Evolutionary conservation across 1,140 invertebrate species (phyloP).

Genomic region (Ruditapes philippinarum): DNA sequence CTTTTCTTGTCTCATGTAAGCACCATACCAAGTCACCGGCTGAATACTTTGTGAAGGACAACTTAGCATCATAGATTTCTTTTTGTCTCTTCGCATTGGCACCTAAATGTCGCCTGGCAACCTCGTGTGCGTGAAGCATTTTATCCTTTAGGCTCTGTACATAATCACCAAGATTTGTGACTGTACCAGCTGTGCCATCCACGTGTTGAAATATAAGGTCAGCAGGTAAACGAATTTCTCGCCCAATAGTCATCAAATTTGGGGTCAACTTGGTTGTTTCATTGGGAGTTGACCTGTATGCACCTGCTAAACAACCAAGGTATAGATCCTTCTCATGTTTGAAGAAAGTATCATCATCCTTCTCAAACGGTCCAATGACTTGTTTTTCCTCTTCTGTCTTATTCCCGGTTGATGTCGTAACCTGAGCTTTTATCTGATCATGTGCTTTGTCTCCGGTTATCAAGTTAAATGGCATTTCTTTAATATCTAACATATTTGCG

Average conservation of each 20-base stretch:
- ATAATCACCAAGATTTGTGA: not conserved
- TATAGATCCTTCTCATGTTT: constrained; percentile 45
- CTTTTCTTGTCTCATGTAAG: not conserved
- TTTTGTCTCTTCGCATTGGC: not conserved
- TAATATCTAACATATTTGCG: no score
- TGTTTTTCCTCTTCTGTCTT: no score
- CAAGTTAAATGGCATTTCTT: no score
- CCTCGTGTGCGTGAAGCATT: not conserved
- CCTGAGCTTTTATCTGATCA: no score
- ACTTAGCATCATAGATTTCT: not conserved
- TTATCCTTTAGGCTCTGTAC: not conserved
- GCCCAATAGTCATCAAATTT: constrained; percentile 16
- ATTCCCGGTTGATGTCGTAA: no score
- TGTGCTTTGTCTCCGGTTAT: no score
- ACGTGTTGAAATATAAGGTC: not conserved
- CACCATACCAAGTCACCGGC: not conserved
- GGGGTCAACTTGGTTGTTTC: constrained; percentile 30
- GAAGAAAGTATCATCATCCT: no score
- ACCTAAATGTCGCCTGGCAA: not conserved
- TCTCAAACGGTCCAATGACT: no score
- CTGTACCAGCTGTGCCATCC: not conserved
- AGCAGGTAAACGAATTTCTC: constrained; percentile 29
- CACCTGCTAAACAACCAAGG: constrained; percentile 48
- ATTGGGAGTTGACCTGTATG: constrained; percentile 36
- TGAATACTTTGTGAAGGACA: not conserved